Percentiles rank a stretch among this genome's conserved stretches.
phyloP scores from a whole-genome alignment of 2,113 vertebrate species.

The Corythornis madagascariensis region DNA sequence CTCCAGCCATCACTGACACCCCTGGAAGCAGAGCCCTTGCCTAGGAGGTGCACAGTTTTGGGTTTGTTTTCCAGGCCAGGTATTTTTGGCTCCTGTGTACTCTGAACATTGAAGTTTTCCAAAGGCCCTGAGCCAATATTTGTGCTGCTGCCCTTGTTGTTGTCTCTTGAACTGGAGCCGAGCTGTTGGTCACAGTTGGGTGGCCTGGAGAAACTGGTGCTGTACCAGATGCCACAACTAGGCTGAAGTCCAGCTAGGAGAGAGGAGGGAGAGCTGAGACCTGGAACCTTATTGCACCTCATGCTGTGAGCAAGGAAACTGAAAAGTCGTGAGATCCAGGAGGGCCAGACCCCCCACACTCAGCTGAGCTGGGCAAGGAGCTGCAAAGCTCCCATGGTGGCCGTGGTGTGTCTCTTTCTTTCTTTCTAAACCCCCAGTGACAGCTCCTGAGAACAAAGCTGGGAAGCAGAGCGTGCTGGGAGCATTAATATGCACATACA shows the following conservation, averaged over 20 bases:
- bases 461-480: neutral
- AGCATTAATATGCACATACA: conserved; percentile 3
- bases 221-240: neutral
- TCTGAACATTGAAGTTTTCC: neutral
- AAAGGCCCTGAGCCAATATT: neutral
- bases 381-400: neutral
- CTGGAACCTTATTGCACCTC: neutral
- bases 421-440: neutral
- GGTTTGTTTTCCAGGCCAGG: neutral
- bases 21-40: neutral
- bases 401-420: neutral
- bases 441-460: neutral
- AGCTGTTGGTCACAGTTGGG: conserved; percentile 17
- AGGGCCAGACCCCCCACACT: no score
- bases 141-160: neutral
- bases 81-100: neutral
- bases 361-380: neutral
- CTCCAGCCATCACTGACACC: neutral
- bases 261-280: neutral
- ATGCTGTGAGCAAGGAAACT: neutral
- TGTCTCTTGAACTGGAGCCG: neutral
- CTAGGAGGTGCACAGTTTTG: neutral
- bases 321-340: neutral
- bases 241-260: neutral
- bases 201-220: neutral